Evolutionary conservation across 2,888 invertebrate species (phyloP).

Genomic region (Strigamia crassipes): DNA sequence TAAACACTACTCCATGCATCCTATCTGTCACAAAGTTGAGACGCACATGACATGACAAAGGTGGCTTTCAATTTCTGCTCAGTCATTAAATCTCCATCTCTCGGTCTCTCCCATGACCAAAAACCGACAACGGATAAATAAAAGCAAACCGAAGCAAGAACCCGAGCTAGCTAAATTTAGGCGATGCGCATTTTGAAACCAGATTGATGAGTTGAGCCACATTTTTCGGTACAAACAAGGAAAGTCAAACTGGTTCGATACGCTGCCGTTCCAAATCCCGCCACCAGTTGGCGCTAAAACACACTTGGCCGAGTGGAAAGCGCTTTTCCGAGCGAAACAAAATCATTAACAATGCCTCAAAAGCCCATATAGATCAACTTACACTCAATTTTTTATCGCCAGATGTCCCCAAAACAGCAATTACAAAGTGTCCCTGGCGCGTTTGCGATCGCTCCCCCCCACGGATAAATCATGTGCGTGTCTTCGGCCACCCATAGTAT

Average conservation of each 20-base stretch:
- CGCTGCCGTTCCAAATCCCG: neutral
- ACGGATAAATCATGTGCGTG: constrained; percentile 1
- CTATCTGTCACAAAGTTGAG: constrained; percentile 17
- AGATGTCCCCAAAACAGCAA: constrained; percentile 10
- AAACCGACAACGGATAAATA: neutral
- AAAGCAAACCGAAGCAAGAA: neutral
- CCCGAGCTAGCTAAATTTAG: no score
- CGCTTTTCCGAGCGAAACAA: neutral
- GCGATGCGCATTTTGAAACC: no score
- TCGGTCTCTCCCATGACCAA: neutral
- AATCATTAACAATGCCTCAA: neutral
- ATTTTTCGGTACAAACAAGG: no score
- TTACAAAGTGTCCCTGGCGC: constrained; percentile 6
- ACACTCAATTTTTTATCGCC: constrained; percentile 10
- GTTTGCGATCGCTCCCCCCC: constrained; percentile 3
- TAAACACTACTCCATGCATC: constrained; percentile 21
- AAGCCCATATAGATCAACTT: neutral
- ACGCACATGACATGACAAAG: constrained; percentile 16
- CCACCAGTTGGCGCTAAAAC: constrained; percentile 5
- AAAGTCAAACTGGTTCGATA: constrained; percentile 21
- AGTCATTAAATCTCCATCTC: constrained; percentile 21
- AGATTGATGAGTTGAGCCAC: no score
- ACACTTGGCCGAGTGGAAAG: neutral
- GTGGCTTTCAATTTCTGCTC: constrained; percentile 21
- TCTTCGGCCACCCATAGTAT: constrained; percentile 16